Evolutionary conservation across 1,140 invertebrate genomes (phyloP), one percentile per base, ranked within the genome.

Genomic region (Drosophila oshimai): DNA sequence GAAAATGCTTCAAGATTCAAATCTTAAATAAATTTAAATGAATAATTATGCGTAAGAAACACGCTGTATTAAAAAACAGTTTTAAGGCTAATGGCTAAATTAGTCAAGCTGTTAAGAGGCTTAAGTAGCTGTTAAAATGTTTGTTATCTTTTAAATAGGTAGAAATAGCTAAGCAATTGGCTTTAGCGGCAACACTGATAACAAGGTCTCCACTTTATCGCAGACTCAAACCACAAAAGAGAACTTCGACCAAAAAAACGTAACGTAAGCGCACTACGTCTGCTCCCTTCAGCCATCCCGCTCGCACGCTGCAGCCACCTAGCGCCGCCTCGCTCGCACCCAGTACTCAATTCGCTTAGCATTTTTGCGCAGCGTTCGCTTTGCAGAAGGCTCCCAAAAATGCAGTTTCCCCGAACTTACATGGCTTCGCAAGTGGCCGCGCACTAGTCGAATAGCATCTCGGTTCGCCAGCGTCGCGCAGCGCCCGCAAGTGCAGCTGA

Each of bases 281-380:
- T 17, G 2, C 7, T 6, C 17, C 18, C 9, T 9, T 12, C 4
- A 5, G 5, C 42, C 26, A 13, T 62, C 39, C 10, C 71, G 29
- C 28, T 61, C 51, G 12, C 78, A 41, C 72, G 28, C 26, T 42
- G 18, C 37, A 13, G n/a, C 22, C 9, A 4, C 1, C 13, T 64
- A 54, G 34, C 58, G 75, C 61, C 17, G 9, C 12, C 67, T 68
- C 75, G 20, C 67, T 84, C 49, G 1, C 67, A 60, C 74, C 0
- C 0, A 13, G 55, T 50, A 45, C 50, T 34, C 42, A 44, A 61
- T 69, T 57, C 31, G n/a, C 12, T 45, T 58, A 6, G 24, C 36
- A 60, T 55, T 47, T 54, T 42, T 71, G 42, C 61, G 42, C 46
- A 54, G 36, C 31, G 12, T 54, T 60, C 20, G 34, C 12, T 51